phyloP scores from a whole-genome alignment of 2,113 vertebrate genomes.

The Eublepharis macularius region DNA sequence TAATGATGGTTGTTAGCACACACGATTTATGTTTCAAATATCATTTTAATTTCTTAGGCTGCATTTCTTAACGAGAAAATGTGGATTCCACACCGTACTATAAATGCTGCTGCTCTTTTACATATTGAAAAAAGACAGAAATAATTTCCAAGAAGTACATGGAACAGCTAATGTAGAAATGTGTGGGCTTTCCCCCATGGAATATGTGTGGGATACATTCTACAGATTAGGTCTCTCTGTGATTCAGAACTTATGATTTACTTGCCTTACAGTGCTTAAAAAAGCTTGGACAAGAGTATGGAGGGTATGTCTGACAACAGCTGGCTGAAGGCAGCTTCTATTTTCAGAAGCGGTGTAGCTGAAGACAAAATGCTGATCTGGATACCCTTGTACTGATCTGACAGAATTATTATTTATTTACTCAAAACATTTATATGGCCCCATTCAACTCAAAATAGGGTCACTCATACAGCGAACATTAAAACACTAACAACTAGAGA shows the following conservation, averaged over 20 bases:
- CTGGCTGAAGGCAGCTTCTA: neutral
- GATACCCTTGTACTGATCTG: no score
- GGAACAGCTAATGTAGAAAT: conserved; percentile 67
- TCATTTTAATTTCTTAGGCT: conserved; percentile 80
- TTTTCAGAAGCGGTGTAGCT: no score
- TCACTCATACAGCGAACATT: no score
- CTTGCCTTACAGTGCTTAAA: conserved; percentile 11
- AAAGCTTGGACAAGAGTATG: neutral
- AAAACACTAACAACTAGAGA: no score
- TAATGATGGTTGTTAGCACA: conserved; percentile 77
- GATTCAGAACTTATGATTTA: conserved; percentile 69
- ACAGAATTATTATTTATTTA: no score
- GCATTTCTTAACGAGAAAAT: conserved; percentile 76
- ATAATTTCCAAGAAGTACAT: conserved; percentile 74
- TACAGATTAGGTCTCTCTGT: conserved; percentile 65
- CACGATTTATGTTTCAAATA: conserved; percentile 84
- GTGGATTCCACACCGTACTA: conserved; percentile 73
- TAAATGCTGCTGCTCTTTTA: conserved; percentile 64
- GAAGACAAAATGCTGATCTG: neutral
- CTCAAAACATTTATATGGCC: no score
- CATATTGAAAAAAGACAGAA: conserved; percentile 63
- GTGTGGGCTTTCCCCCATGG: conserved; percentile 66
- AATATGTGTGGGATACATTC: conserved; percentile 68
- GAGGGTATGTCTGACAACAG: neutral
- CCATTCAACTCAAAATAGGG: no score